Percentiles rank a stretch among this genome's conserved stretches.
These are phyloP conservation scores for Tyto alba DNA, from an alignment of 2,113 vertebrate species.

Conservation along the genomic window DNA sequence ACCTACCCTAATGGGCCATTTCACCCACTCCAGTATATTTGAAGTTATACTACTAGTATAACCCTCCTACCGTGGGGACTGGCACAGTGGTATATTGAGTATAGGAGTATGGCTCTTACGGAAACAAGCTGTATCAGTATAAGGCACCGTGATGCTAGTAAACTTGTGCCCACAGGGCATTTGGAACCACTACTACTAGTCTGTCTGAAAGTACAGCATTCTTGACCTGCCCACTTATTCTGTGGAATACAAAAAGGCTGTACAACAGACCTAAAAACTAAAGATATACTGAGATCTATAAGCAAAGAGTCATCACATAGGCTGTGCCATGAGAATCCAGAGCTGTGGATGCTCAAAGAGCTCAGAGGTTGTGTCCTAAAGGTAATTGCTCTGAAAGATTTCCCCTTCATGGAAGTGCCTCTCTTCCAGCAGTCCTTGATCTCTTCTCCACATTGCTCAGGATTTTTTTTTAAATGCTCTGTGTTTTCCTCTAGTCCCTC, in stretches of 20 bases:
- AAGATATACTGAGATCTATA: not conserved
- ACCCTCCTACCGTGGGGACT: not conserved
- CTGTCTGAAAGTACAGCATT: not conserved
- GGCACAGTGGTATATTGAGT: not conserved
- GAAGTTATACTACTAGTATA: not conserved
- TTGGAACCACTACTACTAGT: not conserved
- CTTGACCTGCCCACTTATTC: not conserved
- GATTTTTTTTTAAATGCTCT: not conserved
- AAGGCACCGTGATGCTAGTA: not conserved
- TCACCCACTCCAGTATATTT: not conserved
- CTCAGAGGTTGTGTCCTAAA: not conserved
- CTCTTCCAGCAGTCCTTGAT: not conserved
- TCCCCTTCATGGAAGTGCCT: not conserved
- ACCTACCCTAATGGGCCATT: not conserved
- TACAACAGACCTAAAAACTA: not conserved
- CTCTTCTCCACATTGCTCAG: not conserved
- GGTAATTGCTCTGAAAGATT: not conserved
- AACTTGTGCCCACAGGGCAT: not conserved
- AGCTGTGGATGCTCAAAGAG: not conserved
- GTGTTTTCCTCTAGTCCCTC: not conserved
- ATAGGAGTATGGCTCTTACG: not conserved
- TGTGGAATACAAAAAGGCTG: not conserved
- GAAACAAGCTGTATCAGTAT: not conserved
- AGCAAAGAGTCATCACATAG: not conserved
- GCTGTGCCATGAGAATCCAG: not conserved